Evolutionary conservation across 2,797 vertebrate genomes (phyloP).

Genomic region (Lophius americanus): DNA sequence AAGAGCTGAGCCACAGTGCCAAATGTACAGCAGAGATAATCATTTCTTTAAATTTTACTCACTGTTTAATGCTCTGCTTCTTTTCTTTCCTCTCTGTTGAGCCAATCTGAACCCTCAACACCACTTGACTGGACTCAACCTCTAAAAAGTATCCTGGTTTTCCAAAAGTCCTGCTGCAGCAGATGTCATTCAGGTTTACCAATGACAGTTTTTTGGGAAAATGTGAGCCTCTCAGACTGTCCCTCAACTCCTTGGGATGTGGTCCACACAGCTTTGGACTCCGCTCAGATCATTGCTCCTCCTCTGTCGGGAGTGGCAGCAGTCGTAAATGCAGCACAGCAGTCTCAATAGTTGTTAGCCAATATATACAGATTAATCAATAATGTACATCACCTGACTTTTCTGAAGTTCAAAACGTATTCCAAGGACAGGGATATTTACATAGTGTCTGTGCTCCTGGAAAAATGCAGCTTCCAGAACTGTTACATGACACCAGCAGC

Average conservation of each 20-base stretch:
- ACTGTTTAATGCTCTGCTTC: neutral
- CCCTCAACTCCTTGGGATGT: no score
- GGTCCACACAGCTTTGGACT: neutral
- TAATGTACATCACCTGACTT: neutral
- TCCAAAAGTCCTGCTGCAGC: neutral
- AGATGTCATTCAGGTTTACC: neutral
- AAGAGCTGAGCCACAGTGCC: slow-evolving; percentile 51
- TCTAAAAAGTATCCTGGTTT: neutral
- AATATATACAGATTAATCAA: slow-evolving; percentile 36
- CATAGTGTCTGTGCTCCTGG: neutral
- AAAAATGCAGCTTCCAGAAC: neutral
- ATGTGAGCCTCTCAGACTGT: neutral
- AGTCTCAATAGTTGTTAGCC: neutral
- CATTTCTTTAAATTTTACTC: slow-evolving; percentile 46
- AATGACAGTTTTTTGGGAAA: neutral
- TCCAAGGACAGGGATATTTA: neutral
- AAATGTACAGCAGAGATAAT: slow-evolving; percentile 9
- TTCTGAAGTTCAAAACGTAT: slow-evolving; percentile 9
- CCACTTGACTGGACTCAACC: no score
- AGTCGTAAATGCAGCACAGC: slow-evolving; percentile 20
- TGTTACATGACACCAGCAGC: neutral
- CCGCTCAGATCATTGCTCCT: slow-evolving; percentile 27
- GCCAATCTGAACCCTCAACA: neutral
- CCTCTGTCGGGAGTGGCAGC: slow-evolving; percentile 13
- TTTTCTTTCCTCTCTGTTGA: neutral